phyloP scores from a whole-genome alignment of 2,797 vertebrate genomes.

The Poecilia picta region DNA sequence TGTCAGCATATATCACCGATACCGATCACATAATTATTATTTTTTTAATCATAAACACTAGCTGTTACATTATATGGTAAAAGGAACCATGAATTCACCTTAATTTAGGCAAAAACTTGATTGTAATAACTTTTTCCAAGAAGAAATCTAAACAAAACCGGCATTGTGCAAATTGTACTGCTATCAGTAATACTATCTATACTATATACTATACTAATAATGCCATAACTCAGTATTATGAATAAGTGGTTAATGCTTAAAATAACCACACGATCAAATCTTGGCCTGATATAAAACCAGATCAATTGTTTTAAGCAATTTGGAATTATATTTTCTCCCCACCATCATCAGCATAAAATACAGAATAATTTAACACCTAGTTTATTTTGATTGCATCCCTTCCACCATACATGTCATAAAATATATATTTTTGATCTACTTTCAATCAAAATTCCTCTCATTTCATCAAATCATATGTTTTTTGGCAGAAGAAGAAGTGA shows the following conservation, averaged over 20 bases:
- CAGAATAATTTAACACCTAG: neutral
- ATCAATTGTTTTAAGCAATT: neutral
- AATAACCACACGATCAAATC: neutral
- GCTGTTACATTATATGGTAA: too few relatives aligned
- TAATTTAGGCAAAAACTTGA: too few relatives aligned
- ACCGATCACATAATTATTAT: too few relatives aligned
- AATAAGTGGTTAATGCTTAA: neutral
- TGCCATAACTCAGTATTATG: neutral
- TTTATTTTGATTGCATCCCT: neutral
- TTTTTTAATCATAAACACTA: too few relatives aligned
- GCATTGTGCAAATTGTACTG: too few relatives aligned
- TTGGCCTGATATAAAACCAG: neutral
- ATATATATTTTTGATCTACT: neutral
- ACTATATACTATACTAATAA: too few relatives aligned
- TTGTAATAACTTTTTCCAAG: too few relatives aligned
- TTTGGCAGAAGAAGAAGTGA: neutral
- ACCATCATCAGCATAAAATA: neutral
- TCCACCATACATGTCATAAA: neutral
- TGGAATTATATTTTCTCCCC: neutral
- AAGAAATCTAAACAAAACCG: too few relatives aligned
- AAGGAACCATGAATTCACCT: too few relatives aligned
- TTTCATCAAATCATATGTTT: neutral
- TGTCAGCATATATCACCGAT: too few relatives aligned
- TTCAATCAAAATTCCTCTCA: neutral
- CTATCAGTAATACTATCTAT: too few relatives aligned